Conservation (phyloP, 1,140 invertebrate genomes). For the Bombyx mandarina region DNA sequence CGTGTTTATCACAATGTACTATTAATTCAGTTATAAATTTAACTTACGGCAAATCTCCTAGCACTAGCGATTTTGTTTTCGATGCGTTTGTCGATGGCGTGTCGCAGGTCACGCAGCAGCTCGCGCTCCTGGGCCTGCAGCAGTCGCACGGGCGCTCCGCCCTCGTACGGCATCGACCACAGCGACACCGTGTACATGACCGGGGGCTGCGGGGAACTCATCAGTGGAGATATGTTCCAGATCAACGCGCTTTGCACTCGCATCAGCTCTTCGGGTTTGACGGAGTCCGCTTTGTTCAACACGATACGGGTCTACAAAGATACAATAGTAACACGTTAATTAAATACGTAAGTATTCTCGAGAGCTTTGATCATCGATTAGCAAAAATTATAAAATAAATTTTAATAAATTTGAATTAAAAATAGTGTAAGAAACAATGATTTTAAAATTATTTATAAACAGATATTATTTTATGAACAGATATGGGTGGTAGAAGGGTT, state of each 20-base stretch:
- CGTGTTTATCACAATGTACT: no score
- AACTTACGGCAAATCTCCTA: constrained; percentile 90
- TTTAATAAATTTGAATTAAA: no score
- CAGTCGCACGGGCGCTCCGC: constrained; percentile 81
- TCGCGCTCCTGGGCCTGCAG: constrained; percentile 90
- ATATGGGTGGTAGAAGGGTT: no score
- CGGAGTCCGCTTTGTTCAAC: constrained; percentile 94
- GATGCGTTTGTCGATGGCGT: constrained; percentile 88
- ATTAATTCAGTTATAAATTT: no score
- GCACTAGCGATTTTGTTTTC: constrained; percentile 95
- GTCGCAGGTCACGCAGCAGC: constrained; percentile 87
- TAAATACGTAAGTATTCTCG: no score
- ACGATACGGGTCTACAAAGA: constrained; percentile 84
- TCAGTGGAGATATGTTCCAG: constrained; percentile 95
- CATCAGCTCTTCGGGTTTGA: constrained; percentile 93
- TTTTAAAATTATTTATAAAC: no score
- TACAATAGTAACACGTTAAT: background rate
- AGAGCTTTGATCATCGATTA: no score
- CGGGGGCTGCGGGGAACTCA: constrained; percentile 94
- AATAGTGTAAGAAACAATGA: no score
- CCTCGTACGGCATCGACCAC: constrained; percentile 89
- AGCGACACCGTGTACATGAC: constrained; percentile 94
- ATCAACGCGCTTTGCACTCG: constrained; percentile 93
- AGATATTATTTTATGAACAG: no score
- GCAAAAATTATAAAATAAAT: no score